A percentile compares a stretch with the other conserved stretches of the same genome.
phyloP scores from a whole-genome alignment of 2,888 invertebrate species.

The Camptogramma bilineatum region DNA sequence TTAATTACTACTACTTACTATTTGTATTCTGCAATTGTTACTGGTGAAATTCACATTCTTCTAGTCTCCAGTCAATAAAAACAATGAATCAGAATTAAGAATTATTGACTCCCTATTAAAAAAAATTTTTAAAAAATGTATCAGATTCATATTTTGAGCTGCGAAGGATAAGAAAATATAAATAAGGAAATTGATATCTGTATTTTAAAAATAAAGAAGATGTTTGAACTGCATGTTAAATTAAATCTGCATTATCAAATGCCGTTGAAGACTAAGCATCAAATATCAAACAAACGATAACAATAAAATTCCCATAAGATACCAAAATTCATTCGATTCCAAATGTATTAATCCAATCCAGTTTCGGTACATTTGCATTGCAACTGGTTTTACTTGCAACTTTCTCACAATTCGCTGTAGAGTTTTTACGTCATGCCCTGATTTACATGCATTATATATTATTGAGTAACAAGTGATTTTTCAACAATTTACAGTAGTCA shows the following conservation, averaged over 20 bases:
- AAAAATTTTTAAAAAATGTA: neutral
- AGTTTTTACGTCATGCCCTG: constrained; percentile 24
- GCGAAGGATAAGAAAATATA: neutral
- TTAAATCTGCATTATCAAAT: neutral
- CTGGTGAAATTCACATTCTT: constrained; percentile 29
- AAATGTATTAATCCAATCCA: constrained; percentile 34
- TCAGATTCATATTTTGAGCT: neutral
- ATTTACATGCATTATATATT: constrained; percentile 26
- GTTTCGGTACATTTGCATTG: constrained; percentile 72
- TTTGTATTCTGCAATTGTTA: constrained; percentile 33
- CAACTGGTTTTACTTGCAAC: constrained; percentile 58
- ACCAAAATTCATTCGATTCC: constrained; percentile 12
- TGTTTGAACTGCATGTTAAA: neutral
- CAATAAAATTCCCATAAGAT: constrained; percentile 25
- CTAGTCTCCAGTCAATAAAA: constrained; percentile 15
- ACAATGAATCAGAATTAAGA: constrained; percentile 4
- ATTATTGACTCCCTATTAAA: too few relatives aligned
- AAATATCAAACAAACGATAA: constrained; percentile 19
- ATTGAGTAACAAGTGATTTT: constrained; percentile 15
- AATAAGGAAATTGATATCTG: neutral
- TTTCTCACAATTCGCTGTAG: constrained; percentile 41
- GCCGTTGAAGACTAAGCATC: constrained; percentile 2
- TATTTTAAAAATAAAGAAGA: neutral
- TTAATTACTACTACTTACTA: constrained; percentile 19
- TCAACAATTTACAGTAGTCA: neutral